phyloP scores from a whole-genome alignment of 2,888 invertebrate genomes.

The Cephus pulcher region DNA sequence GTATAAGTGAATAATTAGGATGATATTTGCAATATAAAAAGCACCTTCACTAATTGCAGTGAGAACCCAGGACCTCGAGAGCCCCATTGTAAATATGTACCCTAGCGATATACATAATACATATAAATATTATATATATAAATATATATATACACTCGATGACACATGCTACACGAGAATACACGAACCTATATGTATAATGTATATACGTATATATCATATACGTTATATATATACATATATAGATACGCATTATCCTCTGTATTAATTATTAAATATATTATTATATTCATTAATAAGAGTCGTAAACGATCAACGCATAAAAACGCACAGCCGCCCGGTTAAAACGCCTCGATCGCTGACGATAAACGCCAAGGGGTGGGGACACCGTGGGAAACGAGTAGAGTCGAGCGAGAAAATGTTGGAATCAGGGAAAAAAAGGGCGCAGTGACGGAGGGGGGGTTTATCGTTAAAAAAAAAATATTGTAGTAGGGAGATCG shows the following conservation, averaged over 20 bases:
- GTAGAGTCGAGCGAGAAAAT: background rate
- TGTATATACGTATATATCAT: slow-evolving; percentile 29
- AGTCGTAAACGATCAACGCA: slow-evolving; percentile 44
- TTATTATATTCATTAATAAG: slow-evolving; percentile 61
- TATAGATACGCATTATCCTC: slow-evolving; percentile 51
- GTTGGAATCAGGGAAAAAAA: background rate
- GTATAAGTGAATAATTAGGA: slow-evolving; percentile 34
- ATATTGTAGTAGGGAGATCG: background rate
- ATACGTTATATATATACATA: slow-evolving; percentile 49
- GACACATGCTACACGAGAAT: background rate
- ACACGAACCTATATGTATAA: background rate
- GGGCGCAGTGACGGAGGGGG: background rate
- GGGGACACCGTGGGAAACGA: slow-evolving; percentile 1
- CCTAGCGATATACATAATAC: slow-evolving; percentile 64
- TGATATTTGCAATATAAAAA: slow-evolving; percentile 58
- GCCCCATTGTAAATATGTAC: slow-evolving; percentile 62
- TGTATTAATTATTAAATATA: slow-evolving; percentile 64
- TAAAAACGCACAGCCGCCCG: slow-evolving; percentile 44
- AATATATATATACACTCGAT: slow-evolving; percentile 25
- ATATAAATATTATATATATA: slow-evolving; percentile 34
- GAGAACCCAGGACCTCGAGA: slow-evolving; percentile 26
- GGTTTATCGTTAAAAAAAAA: background rate
- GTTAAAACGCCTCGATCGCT: slow-evolving; percentile 32
- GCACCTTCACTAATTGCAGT: slow-evolving; percentile 57
- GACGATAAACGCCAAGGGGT: background rate